Percentiles rank a stretch among this genome's conserved stretches.
Evolutionary conservation across 2,113 vertebrate species (phyloP).

Genomic region (Pelecanus crispus): DNA sequence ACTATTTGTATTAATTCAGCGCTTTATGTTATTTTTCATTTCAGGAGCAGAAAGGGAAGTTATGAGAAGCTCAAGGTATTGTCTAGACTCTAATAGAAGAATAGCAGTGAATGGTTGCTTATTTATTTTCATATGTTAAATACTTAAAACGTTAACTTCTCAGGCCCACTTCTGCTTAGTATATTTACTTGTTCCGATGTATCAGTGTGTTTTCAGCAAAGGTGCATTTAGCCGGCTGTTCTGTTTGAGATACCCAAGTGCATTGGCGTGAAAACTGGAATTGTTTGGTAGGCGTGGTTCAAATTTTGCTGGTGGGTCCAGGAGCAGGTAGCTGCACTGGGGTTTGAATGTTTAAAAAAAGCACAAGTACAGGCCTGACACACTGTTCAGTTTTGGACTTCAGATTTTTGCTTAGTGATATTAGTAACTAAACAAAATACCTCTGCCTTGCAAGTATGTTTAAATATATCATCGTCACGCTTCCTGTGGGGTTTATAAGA

Average conservation of each 20-base stretch:
- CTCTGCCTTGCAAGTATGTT: neutral
- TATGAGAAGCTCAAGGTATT: neutral
- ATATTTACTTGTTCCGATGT: neutral
- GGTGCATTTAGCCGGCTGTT: neutral
- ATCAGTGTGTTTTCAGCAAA: neutral
- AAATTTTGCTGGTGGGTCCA: neutral
- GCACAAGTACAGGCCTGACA: neutral
- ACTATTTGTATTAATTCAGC: neutral
- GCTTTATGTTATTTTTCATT: conserved; percentile 7
- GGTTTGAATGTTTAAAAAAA: neutral
- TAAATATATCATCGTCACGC: neutral
- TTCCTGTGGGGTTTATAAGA: neutral
- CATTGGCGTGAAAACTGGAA: neutral
- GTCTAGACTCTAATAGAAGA: neutral
- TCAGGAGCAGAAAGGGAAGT: conserved; percentile 31
- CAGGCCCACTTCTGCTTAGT: neutral
- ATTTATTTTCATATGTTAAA: neutral
- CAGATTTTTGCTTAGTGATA: neutral
- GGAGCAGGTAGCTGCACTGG: rapidly evolving
- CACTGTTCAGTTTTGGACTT: neutral
- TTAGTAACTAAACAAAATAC: neutral
- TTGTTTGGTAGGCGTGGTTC: neutral
- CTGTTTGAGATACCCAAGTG: neutral
- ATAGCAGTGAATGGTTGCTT: neutral
- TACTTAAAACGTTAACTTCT: neutral